A percentile compares a stretch with the other conserved stretches of the same genome.
Conservation (phyloP, 2,888 invertebrate species). For the Lithophane leautieri region DNA sequence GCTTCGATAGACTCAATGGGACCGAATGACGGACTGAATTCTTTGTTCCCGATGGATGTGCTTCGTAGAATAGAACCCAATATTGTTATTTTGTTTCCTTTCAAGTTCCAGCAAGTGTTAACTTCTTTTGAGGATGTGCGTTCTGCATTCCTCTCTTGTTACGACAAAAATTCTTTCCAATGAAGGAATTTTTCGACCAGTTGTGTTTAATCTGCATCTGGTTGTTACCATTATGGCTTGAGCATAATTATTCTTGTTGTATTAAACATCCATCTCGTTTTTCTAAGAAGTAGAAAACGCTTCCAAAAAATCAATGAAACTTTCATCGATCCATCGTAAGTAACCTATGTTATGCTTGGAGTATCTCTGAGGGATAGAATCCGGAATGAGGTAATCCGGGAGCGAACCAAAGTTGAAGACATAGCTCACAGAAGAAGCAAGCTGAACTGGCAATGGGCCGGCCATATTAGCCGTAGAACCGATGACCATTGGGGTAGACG, state of each 20-base stretch:
- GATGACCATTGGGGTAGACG: too few species aligned
- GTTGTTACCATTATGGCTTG: neutral
- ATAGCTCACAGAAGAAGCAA: too few species aligned
- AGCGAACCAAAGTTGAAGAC: too few species aligned
- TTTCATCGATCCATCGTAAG: neutral
- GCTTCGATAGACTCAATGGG: conserved; percentile 40
- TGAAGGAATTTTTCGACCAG: neutral
- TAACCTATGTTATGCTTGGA: neutral
- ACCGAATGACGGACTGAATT: conserved; percentile 41
- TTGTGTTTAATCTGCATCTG: neutral
- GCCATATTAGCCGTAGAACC: too few species aligned
- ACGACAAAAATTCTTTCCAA: neutral
- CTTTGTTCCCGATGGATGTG: conserved; percentile 45
- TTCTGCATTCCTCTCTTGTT: conserved; percentile 5
- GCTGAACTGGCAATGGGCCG: too few species aligned
- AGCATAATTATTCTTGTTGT: neutral
- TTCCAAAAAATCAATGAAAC: neutral
- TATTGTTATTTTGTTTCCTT: conserved; percentile 27
- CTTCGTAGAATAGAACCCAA: conserved; percentile 36
- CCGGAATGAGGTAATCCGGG: too few species aligned
- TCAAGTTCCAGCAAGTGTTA: conserved; percentile 13
- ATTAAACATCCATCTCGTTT: neutral
- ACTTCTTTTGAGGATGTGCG: conserved; percentile 7
- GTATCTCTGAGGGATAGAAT: too few species aligned
- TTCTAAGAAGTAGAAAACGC: neutral